Evolutionary conservation across 2,797 vertebrate species (phyloP).

Genomic region (Eremophila alpestris): DNA sequence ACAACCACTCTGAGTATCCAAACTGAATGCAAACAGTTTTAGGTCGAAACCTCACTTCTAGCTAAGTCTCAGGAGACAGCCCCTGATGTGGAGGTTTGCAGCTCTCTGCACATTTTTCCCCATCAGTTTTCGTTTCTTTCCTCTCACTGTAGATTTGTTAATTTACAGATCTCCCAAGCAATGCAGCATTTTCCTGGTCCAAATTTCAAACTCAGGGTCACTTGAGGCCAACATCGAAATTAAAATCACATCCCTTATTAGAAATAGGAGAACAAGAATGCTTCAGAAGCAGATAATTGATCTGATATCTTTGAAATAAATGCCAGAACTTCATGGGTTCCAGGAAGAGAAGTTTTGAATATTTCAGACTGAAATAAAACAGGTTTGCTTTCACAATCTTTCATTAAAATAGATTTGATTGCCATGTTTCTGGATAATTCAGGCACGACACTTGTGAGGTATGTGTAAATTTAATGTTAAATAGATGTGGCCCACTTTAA

Average conservation of each 20-base stretch:
- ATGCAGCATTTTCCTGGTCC: not conserved
- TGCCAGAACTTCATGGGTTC: not conserved
- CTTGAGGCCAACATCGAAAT: not conserved
- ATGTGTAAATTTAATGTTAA: not conserved
- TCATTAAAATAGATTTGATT: not conserved
- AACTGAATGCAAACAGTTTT: rapidly evolving
- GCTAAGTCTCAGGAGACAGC: not conserved
- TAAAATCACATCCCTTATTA: not conserved
- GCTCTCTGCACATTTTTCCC: not conserved
- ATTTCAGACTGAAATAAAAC: rapidly evolving
- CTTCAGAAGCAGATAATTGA: not conserved
- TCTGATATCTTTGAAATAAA: not conserved
- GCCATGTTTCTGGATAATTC: not conserved
- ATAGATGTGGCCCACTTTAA: not conserved
- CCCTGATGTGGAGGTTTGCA: not conserved
- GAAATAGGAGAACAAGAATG: not conserved
- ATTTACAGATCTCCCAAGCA: not conserved
- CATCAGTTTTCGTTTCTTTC: not conserved
- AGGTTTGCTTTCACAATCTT: not conserved
- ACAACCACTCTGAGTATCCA: not conserved
- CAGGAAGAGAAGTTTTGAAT: not conserved
- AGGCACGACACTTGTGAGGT: rapidly evolving
- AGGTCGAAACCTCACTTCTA: not conserved
- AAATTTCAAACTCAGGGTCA: not conserved
- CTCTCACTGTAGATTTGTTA: not conserved